A percentile compares a stretch with the other conserved stretches of the same genome.
Evolutionary conservation across 2,113 vertebrate genomes (phyloP).

Genomic region (Daubentonia madagascariensis): DNA sequence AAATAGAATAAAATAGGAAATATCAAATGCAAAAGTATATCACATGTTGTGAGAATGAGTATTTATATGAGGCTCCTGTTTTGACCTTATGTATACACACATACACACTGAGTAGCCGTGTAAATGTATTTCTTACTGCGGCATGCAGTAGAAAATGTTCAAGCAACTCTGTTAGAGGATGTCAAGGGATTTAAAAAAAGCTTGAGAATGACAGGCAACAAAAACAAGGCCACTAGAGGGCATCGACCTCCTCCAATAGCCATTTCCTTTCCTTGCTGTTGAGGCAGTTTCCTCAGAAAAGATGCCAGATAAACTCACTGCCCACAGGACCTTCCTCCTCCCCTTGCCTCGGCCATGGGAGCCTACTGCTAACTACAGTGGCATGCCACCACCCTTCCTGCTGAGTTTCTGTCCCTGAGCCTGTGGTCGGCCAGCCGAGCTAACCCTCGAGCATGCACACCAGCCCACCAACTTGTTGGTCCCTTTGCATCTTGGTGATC

Average conservation of each 20-base stretch:
- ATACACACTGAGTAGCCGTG: not conserved
- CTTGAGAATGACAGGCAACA: not conserved
- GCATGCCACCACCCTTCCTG: not conserved
- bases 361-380: not conserved
- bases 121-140: not conserved
- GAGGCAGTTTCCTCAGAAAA: not conserved
- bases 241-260: not conserved
- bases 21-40: fast-evolving
- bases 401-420: not conserved
- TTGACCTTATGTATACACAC: not conserved
- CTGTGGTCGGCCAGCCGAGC: not conserved
- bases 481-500: not conserved
- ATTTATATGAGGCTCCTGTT: not conserved
- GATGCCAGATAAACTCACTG: not conserved
- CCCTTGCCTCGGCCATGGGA: not conserved
- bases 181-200: too few relatives aligned
- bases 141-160: not conserved
- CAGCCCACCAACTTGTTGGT: too few relatives aligned
- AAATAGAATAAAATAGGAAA: not conserved
- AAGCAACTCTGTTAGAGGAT: not conserved
- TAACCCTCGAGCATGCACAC: fast-evolving
- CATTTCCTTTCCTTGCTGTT: not conserved
- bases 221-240: slow-evolving; percentile 25
- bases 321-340: not conserved
- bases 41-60: not conserved